Percentiles rank a stretch among this genome's conserved stretches.
These are phyloP conservation scores for Petrocephalus schoutedeni DNA, from an alignment of 2,797 vertebrate species.

Conservation along the genomic window DNA sequence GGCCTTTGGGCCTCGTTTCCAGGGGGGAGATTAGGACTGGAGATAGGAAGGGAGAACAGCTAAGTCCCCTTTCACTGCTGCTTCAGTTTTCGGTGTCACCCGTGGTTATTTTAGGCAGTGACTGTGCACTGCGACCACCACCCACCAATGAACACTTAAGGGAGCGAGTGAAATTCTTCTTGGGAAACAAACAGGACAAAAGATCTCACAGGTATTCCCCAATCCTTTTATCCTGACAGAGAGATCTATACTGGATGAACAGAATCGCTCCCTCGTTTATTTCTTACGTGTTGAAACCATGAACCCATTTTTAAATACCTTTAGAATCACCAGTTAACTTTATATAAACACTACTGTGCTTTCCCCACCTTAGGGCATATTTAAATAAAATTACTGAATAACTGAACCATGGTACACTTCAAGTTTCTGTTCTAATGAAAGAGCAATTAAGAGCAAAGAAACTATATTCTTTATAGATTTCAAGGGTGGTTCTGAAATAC, in stretches of 20 bases:
- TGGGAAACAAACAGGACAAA: background rate
- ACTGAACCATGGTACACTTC: background rate
- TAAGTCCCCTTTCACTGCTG: conserved; percentile 31
- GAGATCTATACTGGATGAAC: background rate
- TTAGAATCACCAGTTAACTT: background rate
- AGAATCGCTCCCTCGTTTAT: background rate
- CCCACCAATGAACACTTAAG: background rate
- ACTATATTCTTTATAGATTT: background rate
- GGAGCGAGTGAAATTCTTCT: background rate
- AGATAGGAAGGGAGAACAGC: conserved; percentile 24
- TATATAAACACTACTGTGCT: background rate
- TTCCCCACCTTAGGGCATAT: background rate
- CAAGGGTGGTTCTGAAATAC: background rate
- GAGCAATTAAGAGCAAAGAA: background rate
- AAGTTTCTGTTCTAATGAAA: background rate
- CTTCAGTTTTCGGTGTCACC: conserved; percentile 30
- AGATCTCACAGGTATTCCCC: conserved; percentile 10
- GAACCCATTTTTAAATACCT: background rate
- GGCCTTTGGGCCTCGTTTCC: conserved; percentile 10
- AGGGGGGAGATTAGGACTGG: conserved; percentile 18
- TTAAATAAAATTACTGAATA: background rate
- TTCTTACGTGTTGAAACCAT: background rate
- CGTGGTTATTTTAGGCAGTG: conserved; percentile 7
- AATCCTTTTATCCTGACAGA: background rate
- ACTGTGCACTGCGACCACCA: background rate